A percentile compares a stretch with the other conserved stretches of the same genome.
Evolutionary conservation across 2,113 vertebrate genomes (phyloP).

Genomic region (Protomyctophum bolini): DNA sequence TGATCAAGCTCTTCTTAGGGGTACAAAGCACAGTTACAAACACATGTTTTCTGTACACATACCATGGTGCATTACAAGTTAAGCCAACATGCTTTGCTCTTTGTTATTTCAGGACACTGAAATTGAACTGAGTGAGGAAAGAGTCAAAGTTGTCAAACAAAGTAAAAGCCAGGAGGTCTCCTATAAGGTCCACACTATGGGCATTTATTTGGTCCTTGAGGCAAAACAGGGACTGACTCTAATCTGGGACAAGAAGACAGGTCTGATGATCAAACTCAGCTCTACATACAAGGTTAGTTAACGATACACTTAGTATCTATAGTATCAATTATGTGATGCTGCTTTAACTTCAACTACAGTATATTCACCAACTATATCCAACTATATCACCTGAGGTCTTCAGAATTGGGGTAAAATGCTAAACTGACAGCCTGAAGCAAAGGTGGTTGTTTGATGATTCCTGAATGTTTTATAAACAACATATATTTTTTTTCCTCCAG

Average conservation of each 20-base stretch:
- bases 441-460: too few species aligned
- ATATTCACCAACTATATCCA: too few species aligned
- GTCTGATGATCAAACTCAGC: constrained; percentile 85
- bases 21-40: constrained; percentile 63
- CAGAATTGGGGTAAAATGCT: too few species aligned
- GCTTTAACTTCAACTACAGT: too few species aligned
- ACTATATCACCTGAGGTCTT: too few species aligned
- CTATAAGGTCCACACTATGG: constrained; percentile 84
- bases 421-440: too few species aligned
- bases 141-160: constrained; percentile 76
- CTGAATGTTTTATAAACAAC: background rate
- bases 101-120: constrained; percentile 79
- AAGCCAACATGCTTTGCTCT: constrained; percentile 16
- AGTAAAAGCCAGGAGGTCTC: constrained; percentile 69
- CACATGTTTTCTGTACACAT: background rate
- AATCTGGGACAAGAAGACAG: constrained; percentile 91
- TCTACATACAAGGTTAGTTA: constrained; percentile 83
- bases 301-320: too few species aligned
- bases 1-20: constrained; percentile 86
- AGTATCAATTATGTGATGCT: too few species aligned
- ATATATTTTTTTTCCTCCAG: constrained; percentile 64
- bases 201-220: constrained; percentile 88
- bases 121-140: constrained; percentile 82
- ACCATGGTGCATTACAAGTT: background rate
- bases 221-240: constrained; percentile 81